phyloP scores from a whole-genome alignment of 2,888 invertebrate species.

The Theretra japonica region DNA sequence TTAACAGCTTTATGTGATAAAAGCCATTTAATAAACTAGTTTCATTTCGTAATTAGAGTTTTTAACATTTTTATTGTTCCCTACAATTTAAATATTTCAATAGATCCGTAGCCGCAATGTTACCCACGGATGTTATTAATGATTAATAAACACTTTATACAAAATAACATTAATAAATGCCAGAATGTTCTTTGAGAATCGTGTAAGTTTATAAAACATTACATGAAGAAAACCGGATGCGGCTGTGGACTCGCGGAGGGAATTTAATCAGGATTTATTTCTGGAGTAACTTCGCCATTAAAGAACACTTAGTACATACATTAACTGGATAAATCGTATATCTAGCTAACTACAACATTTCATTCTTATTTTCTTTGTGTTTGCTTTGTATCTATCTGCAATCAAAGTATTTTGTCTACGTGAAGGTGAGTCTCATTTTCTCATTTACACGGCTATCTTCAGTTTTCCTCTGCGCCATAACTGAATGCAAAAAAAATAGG shows the following conservation, averaged over 20 bases:
- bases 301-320: conserved; percentile 3
- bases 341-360: background rate
- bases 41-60: conserved; percentile 10
- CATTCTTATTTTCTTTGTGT: background rate
- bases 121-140: background rate
- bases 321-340: background rate
- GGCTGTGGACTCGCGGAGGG: conserved; percentile 1
- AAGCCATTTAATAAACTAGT: conserved; percentile 12
- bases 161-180: conserved; percentile 7
- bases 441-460: too few species aligned
- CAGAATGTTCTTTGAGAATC: background rate
- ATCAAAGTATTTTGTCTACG: too few species aligned
- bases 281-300: conserved; percentile 6
- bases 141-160: background rate
- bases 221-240: conserved; percentile 3
- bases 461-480: too few species aligned
- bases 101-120: background rate
- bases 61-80: conserved; percentile 13
- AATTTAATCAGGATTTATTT: conserved; percentile 6
- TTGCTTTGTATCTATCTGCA: background rate
- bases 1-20: background rate
- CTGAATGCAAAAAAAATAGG: too few species aligned
- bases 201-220: background rate
- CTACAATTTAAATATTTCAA: background rate
- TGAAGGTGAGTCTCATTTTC: too few species aligned